These are phyloP conservation scores for Neodiprion fabricii DNA, from an alignment of 1,140 invertebrate genomes.

Conservation along the genomic window DNA sequence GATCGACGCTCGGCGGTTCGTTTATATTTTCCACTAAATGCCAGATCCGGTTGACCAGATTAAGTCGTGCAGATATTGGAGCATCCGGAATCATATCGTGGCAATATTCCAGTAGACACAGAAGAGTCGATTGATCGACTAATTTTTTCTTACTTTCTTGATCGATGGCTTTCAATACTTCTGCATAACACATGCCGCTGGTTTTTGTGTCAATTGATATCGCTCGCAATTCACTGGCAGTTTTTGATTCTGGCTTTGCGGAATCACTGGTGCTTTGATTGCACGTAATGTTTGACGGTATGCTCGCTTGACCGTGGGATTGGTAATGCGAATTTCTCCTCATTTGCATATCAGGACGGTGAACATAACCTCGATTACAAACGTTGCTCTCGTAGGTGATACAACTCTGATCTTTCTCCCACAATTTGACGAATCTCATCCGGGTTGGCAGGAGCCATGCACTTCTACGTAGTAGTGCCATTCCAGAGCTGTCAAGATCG, in stretches of 20 bases:
- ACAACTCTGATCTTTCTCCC: background rate
- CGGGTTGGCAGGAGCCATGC: background rate
- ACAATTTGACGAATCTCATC: background rate
- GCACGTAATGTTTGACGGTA: too few species aligned
- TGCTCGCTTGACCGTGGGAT: background rate
- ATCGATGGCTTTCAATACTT: background rate
- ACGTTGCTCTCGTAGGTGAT: background rate
- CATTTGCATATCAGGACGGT: background rate
- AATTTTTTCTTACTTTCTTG: background rate
- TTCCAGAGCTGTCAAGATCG: background rate
- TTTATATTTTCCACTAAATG: constrained; percentile 21
- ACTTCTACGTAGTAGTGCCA: background rate
- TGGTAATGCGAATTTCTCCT: background rate
- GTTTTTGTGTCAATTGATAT: background rate
- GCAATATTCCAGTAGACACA: constrained; percentile 31
- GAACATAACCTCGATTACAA: background rate
- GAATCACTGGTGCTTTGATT: too few species aligned
- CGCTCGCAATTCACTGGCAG: too few species aligned
- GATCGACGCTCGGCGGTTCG: constrained; percentile 18
- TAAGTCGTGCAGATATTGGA: background rate
- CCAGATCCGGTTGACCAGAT: constrained; percentile 30
- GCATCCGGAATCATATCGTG: constrained; percentile 23
- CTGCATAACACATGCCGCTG: background rate
- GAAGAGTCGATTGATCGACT: background rate
- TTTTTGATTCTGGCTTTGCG: background rate